Percentiles rank a stretch among this genome's conserved stretches.
phyloP scores from a whole-genome alignment of 2,888 invertebrate genomes.

The Synergus japonicus region DNA sequence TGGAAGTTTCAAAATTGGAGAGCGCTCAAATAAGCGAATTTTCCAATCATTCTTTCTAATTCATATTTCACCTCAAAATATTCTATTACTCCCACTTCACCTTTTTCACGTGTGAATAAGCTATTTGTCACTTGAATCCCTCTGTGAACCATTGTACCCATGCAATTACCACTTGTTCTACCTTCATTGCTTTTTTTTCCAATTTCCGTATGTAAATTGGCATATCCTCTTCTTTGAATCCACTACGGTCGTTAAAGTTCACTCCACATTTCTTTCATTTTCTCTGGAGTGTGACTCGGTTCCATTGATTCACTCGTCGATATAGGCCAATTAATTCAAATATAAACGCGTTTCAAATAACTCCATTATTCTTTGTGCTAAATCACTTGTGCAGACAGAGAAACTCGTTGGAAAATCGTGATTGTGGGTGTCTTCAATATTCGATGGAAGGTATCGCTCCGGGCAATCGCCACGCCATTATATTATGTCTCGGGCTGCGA shows the following conservation, averaged over 20 bases:
- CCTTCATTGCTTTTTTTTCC: slow-evolving; percentile 33
- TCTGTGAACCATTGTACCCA: slow-evolving; percentile 35
- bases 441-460: slow-evolving; percentile 63
- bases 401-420: slow-evolving; percentile 60
- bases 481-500: slow-evolving; percentile 26
- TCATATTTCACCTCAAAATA: neutral
- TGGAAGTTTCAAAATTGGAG: no score
- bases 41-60: no score
- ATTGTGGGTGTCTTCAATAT: slow-evolving; percentile 63
- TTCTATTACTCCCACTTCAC: no score
- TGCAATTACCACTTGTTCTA: slow-evolving; percentile 18
- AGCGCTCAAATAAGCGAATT: no score
- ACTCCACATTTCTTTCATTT: slow-evolving; percentile 16
- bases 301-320: slow-evolving; percentile 18
- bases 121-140: slow-evolving; percentile 41
- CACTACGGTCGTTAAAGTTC: slow-evolving; percentile 33
- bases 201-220: slow-evolving; percentile 40
- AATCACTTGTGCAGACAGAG: neutral
- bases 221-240: slow-evolving; percentile 32
- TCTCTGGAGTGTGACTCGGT: slow-evolving; percentile 10
- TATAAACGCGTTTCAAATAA: slow-evolving; percentile 1
- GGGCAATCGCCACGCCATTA: slow-evolving; percentile 63
- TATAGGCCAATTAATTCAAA: slow-evolving; percentile 11
- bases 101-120: slow-evolving; percentile 34
- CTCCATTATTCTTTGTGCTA: neutral